These are phyloP conservation scores for Zaprionus capensis DNA, from an alignment of 1,140 invertebrate genomes.

Conservation along the genomic window DNA sequence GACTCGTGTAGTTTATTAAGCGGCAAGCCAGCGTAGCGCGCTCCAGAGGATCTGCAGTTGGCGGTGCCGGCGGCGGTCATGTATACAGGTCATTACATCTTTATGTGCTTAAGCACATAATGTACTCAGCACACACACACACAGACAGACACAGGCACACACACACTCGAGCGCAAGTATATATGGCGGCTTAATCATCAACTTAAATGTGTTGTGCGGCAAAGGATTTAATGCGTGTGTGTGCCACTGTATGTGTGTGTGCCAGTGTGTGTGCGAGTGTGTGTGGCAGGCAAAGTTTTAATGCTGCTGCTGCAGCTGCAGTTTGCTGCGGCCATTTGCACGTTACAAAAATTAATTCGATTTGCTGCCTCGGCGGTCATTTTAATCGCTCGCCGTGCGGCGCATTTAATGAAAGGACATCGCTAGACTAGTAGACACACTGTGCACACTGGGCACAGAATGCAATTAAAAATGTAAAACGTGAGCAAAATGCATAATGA, in stretches of 20 bases:
- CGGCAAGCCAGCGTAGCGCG: slow-evolving; percentile 47
- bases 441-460: slow-evolving; percentile 33
- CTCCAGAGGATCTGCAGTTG: slow-evolving; percentile 34
- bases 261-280: not conserved
- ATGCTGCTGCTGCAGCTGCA: slow-evolving; percentile 31
- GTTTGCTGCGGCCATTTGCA: slow-evolving; percentile 67
- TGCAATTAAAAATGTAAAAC: slow-evolving; percentile 80
- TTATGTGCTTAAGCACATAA: slow-evolving; percentile 78
- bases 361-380: slow-evolving; percentile 80
- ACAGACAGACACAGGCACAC: slow-evolving; percentile 7
- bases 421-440: slow-evolving; percentile 4
- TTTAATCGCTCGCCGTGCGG: slow-evolving; percentile 75
- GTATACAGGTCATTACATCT: slow-evolving; percentile 72
- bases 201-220: slow-evolving; percentile 80
- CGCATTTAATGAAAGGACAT: slow-evolving; percentile 74
- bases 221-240: slow-evolving; percentile 69
- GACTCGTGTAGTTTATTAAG: slow-evolving; percentile 72
- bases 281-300: slow-evolving; percentile 40
- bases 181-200: slow-evolving; percentile 72
- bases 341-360: slow-evolving; percentile 84
- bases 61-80: slow-evolving; percentile 22
- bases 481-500: slow-evolving; percentile 81
- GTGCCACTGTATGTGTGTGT: not conserved
- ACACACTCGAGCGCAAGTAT: not conserved
- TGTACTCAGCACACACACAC: slow-evolving; percentile 41